Base-by-base conservation (phyloP, 2,888 invertebrate species). In the Drosophila subsilvestris region DNA sequence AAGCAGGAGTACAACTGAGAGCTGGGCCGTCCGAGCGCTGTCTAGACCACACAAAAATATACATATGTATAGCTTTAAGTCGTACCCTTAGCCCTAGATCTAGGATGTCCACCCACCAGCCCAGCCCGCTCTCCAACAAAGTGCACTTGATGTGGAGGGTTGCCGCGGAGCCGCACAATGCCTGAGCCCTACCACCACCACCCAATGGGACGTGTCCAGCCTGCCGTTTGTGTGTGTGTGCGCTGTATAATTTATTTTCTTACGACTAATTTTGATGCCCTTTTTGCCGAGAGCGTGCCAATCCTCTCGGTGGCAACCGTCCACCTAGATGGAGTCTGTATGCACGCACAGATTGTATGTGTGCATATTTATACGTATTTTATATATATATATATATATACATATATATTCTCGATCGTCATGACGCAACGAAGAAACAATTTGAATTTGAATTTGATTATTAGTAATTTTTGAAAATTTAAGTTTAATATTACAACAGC, bases 1-100 rank as follows among this genome's bases (percentile, higher is more conserved):
- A 89, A 86, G 45, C 86, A 90, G 73, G 90, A 90, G 63, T 90
- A 80, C 66, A 81, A 88, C 67, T 91, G 66, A 78, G 42, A n/a
- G n/a, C n/a, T n/a, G n/a, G n/a, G 5, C 5, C 1, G 12, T 5
- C 32, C 32, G 5, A 14, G 32, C 12, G 12, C 18, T 3, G 58
- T 50, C n/a, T 58, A 57, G 45, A 45, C 45, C 7, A 17, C 7
- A 53, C n/a, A 20, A 55, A 32, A 20, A 22, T 4, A 27, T 51
- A 53, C 2, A 22, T 4, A 27, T 51, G 50, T 61, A 57, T 63
- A 82, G 63, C 59, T 51, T 58, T 70, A 74, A 76, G 68, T 43
- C 37, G 50, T 51, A 51, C 42, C 79, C 61, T 53, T 73, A 69
- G 65, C 66, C 70, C 54, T 68, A 79, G 71, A 45, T 25, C 44